Evolutionary conservation across 2,113 vertebrate species (phyloP), one percentile per base, ranked within the genome.

Genomic region (Pituophis catenifer): DNA sequence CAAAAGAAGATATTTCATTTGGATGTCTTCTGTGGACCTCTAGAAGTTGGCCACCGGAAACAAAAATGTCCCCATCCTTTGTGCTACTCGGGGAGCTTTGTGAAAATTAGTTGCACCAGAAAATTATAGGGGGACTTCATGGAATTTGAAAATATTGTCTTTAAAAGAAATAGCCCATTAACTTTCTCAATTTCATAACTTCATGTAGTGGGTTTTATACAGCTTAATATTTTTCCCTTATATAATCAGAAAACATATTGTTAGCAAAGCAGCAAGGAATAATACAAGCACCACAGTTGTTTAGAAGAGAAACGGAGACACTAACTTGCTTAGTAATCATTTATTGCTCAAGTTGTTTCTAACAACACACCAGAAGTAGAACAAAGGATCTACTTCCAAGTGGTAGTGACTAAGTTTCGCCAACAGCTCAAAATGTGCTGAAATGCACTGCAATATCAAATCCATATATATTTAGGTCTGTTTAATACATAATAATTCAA

Each of bases 91-190:
- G 13, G 13, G n/a, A 0, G 5, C 13, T 33, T 7, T 70, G 5
- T 75, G 33, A 33, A 75, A 75, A 75, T 33, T 75, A 75, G 13
- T 75, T 75, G n/a, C 6, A 75, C 2, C 65, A 33, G 65, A 75
- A 75, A 75, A 33, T 33, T 59, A 9, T 13, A 94, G 29, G 10
- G 10, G 53, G 95, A 94, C 91, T 65, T 15, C 19, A 88, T 94
- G 93, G 33, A 3, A 89, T 53, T 92, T 94, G 48, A 26, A 94
- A 95, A 89, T 53, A 5, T 0, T 33, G 2, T 24, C 92, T 89
- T 87, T 50, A 70, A 92, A 88, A 88, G 15, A 89, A 70, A n/a
- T 33, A 10, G 1, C 8, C 33, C 21, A 75, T 89, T 19, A 55
- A n/a, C 21, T 57, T 88, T 24, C n/a, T 38, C 21, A 38, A 88